Evolutionary conservation across 2,888 invertebrate species (phyloP).

Genomic region (Trypoxylon attenuatum): DNA sequence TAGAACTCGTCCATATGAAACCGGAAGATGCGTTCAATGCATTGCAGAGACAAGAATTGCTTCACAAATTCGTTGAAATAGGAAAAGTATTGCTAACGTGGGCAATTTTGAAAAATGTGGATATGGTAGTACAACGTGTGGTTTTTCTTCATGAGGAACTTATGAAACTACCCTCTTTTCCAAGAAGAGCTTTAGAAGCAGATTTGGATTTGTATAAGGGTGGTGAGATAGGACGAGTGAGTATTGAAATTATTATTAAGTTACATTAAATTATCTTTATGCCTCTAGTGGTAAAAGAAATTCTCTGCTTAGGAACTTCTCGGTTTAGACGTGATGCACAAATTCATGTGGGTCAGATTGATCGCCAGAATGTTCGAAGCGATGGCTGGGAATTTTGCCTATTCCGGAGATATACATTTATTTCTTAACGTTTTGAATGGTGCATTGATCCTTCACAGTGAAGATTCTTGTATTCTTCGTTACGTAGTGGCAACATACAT

Average conservation of each 20-base stretch:
- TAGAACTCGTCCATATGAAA: conserved; percentile 94
- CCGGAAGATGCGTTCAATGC: conserved; percentile 93
- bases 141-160: conserved; percentile 99
- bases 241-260: not conserved
- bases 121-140: conserved; percentile 97
- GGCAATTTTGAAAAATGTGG: conserved; percentile 94
- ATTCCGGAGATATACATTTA: conserved; percentile 96
- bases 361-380: conserved; percentile 98
- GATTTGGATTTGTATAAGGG: conserved; percentile 95
- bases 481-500: conserved; percentile 98
- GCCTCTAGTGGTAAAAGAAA: not conserved
- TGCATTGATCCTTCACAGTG: conserved; percentile 95
- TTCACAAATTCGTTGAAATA: conserved; percentile 96
- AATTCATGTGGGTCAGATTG: conserved; percentile 98
- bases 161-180: conserved; percentile 98
- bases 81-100: conserved; percentile 95
- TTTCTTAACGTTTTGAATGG: conserved; percentile 99
- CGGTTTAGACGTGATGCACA: conserved; percentile 96
- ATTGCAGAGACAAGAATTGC: conserved; percentile 91
- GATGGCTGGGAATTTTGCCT: conserved; percentile 98
- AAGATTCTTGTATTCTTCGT: conserved; percentile 95
- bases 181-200: conserved; percentile 97
- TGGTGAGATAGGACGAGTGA: conserved; percentile 90
- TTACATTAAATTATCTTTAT: not conserved
- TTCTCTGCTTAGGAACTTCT: conserved; percentile 81